These are phyloP conservation scores for Agrilus planipennis DNA, from an alignment of 1,140 invertebrate species.

Conservation along the genomic window DNA sequence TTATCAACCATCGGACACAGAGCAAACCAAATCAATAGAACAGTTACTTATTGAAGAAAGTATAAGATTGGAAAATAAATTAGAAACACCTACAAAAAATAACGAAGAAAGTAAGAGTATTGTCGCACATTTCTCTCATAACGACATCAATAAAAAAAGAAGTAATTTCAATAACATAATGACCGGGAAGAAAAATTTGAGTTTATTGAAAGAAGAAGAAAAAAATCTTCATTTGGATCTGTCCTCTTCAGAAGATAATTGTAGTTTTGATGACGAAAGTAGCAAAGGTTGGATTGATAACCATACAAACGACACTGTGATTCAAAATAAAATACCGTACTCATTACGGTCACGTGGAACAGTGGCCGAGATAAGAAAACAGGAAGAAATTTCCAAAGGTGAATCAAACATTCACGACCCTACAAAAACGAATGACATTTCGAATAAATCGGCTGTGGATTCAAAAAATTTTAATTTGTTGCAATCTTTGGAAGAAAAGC, in stretches of 20 bases:
- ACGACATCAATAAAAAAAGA: conserved; percentile 6
- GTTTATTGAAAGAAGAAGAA: conserved; percentile 14
- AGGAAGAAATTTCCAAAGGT: neutral
- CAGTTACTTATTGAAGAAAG: conserved; percentile 21
- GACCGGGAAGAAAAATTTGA: conserved; percentile 27
- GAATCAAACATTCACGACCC: conserved; percentile 1
- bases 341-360: neutral
- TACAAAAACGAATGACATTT: neutral
- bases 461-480: conserved; percentile 7
- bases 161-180: conserved; percentile 18
- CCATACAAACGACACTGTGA: conserved; percentile 7
- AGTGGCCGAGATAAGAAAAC: neutral
- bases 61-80: conserved; percentile 9
- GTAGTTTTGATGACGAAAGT: conserved; percentile 5
- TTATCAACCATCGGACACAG: conserved; percentile 28
- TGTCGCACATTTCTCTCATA: neutral
- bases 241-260: neutral
- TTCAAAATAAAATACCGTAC: conserved; percentile 4
- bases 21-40: conserved; percentile 28
- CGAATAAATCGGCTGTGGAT: conserved; percentile 5
- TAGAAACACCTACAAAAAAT: conserved; percentile 2
- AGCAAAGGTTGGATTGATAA: conserved; percentile 7
- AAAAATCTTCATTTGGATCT: conserved; percentile 3
- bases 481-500: conserved; percentile 12
- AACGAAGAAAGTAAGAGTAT: neutral